Evolutionary conservation across 2,113 vertebrate genomes (phyloP).

Genomic region (Alouatta palliata): DNA sequence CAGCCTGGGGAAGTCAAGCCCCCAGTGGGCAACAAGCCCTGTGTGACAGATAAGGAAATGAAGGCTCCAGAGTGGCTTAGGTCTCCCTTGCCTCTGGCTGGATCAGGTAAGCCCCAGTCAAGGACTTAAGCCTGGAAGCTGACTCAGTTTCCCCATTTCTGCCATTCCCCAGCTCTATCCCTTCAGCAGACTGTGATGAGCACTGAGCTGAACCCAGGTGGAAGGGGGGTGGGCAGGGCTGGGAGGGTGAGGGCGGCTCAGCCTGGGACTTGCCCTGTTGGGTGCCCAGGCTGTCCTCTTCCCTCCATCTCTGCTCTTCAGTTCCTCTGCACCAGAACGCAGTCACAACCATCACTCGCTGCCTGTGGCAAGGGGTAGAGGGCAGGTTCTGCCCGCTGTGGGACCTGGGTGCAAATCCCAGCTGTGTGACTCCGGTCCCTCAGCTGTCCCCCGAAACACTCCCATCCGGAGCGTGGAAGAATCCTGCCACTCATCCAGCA

Average conservation of each 20-base stretch:
- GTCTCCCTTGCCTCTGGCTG: background rate
- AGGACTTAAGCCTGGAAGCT: background rate
- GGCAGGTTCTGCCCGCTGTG: background rate
- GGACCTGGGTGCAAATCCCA: background rate
- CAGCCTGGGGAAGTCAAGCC: background rate
- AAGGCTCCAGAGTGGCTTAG: background rate
- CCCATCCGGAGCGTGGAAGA: background rate
- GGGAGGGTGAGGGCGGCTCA: background rate
- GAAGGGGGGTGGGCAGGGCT: background rate
- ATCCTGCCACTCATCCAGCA: background rate
- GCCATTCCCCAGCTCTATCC: background rate
- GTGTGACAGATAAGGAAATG: background rate
- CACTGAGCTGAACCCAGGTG: background rate
- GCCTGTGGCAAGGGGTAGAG: rapidly evolving
- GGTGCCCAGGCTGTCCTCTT: background rate
- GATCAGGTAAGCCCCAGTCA: too few relatives aligned
- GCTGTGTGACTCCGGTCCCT: background rate
- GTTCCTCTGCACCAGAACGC: background rate
- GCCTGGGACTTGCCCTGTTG: background rate
- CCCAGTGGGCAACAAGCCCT: background rate
- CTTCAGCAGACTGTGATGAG: background rate
- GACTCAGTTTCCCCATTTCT: background rate
- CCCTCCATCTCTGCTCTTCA: background rate
- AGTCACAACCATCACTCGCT: background rate
- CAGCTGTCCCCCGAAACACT: background rate